phyloP scores from a whole-genome alignment of 1,140 invertebrate species.

The Penaeus chinensis region DNA sequence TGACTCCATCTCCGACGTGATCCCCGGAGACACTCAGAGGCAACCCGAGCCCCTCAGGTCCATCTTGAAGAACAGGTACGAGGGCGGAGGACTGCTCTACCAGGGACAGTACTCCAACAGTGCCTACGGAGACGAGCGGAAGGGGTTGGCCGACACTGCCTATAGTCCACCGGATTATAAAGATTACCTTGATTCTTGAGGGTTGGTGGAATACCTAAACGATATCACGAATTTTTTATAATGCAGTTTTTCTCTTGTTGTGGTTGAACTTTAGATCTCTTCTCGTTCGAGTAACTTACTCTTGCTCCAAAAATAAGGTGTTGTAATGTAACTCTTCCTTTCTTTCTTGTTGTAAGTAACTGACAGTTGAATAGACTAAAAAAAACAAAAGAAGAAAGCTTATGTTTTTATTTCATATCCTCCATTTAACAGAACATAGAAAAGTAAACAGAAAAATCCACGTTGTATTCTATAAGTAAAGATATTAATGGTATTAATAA shows the following conservation, averaged over 20 bases:
- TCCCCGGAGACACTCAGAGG: conserved; percentile 26
- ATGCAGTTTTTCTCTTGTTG: conserved; percentile 1
- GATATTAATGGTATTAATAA: too few species aligned
- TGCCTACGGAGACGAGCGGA: conserved; percentile 49
- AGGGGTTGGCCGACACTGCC: conserved; percentile 26
- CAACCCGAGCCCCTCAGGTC: conserved; percentile 43
- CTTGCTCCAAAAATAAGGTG: neutral
- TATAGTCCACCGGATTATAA: conserved; percentile 55
- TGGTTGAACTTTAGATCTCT: conserved; percentile 1
- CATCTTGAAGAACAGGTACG: conserved; percentile 44
- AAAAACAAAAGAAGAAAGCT: too few species aligned
- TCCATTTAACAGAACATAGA: too few species aligned
- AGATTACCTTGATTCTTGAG: conserved; percentile 57
- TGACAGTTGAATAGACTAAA: too few species aligned
- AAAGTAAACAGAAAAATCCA: too few species aligned
- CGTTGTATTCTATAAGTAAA: too few species aligned
- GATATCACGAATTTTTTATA: conserved; percentile 15
- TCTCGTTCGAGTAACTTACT: conserved; percentile 4
- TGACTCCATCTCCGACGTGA: too few species aligned
- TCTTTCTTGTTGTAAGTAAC: too few species aligned
- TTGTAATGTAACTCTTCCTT: neutral
- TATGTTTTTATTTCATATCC: too few species aligned
- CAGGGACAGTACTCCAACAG: conserved; percentile 50
- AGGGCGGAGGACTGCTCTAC: conserved; percentile 51
- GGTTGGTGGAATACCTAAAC: neutral